Evolutionary conservation across 2,888 invertebrate species (phyloP).

Genomic region (Xestia rhomboidea): DNA sequence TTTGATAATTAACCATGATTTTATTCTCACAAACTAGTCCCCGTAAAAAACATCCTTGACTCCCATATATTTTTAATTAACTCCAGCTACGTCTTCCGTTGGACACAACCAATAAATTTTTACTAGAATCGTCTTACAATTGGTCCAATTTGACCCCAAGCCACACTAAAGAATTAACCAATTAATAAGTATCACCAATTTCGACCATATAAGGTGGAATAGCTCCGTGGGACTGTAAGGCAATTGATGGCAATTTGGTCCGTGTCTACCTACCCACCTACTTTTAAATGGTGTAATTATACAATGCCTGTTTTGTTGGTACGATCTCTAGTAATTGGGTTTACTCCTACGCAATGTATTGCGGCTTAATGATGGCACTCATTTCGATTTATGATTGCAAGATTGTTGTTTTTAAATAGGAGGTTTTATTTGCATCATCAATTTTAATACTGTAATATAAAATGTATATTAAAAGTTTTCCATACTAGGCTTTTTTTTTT

Average conservation of each 20-base stretch:
- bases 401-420: constrained; percentile 26
- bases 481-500: background rate
- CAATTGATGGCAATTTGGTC: constrained; percentile 73
- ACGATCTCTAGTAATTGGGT: constrained; percentile 56
- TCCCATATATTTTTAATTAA: constrained; percentile 35
- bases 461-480: background rate
- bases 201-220: constrained; percentile 75
- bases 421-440: background rate
- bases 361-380: constrained; percentile 25
- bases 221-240: constrained; percentile 68
- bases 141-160: constrained; percentile 66
- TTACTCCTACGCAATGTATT: constrained; percentile 57
- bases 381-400: constrained; percentile 43
- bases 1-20: background rate
- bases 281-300: constrained; percentile 65
- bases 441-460: constrained; percentile 3
- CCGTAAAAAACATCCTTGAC: background rate
- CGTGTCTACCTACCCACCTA: constrained; percentile 68
- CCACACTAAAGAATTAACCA: constrained; percentile 74
- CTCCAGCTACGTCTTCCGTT: background rate
- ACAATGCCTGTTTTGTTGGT: constrained; percentile 46
- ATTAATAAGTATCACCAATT: constrained; percentile 75
- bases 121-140: constrained; percentile 66
- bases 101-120: constrained; percentile 57
- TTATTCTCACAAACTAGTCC: background rate